Evolutionary conservation across 2,888 invertebrate genomes (phyloP).

Genomic region (Nymphalis c-album): DNA sequence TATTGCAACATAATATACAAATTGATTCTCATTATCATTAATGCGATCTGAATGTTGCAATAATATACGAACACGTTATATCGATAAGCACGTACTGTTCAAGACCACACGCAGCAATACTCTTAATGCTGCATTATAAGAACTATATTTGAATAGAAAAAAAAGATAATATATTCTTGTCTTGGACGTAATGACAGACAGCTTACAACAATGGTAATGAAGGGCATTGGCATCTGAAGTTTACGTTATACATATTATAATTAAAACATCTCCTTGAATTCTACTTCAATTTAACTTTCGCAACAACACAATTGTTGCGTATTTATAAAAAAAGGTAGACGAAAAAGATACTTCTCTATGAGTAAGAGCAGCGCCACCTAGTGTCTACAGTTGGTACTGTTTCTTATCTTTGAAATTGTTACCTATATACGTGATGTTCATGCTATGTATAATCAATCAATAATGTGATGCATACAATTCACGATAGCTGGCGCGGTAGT

Average conservation of each 20-base stretch:
- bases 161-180: not conserved
- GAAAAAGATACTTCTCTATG: not conserved
- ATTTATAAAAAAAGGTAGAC: not conserved
- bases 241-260: not conserved
- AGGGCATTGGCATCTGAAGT: not conserved
- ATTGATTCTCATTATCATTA: conserved; percentile 25
- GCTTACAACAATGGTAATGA: not conserved
- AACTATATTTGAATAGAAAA: conserved; percentile 9
- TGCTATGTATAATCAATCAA: not conserved
- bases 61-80: conserved; percentile 15
- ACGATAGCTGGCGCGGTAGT: not conserved
- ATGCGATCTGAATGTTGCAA: conserved; percentile 17
- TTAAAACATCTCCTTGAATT: not conserved
- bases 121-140: conserved; percentile 1
- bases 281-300: not conserved
- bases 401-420: not conserved
- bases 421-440: not conserved
- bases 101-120: conserved; percentile 10
- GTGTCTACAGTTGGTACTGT: not conserved
- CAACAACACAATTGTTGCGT: no score
- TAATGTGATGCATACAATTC: not conserved
- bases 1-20: conserved; percentile 16
- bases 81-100: conserved; percentile 24
- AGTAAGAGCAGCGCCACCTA: not conserved
- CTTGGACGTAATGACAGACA: not conserved